Evolutionary conservation across 2,113 vertebrate species (phyloP).

Genomic region (Pomatostomus ruficeps): DNA sequence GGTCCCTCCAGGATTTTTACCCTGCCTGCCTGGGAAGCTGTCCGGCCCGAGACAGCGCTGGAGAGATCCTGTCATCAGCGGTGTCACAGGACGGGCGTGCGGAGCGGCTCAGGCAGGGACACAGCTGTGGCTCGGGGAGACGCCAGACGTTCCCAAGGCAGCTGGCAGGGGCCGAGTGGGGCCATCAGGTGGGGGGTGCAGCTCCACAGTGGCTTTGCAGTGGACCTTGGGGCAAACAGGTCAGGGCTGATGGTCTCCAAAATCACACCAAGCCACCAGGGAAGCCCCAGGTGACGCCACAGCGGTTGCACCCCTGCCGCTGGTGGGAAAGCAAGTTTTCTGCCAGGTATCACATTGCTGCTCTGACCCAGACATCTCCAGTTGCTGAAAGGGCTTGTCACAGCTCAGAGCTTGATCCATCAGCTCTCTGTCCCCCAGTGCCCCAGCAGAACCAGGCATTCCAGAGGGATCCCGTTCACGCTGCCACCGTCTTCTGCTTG

Average conservation of each 20-base stretch:
- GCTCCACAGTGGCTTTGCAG: neutral
- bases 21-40: neutral
- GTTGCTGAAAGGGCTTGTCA: neutral
- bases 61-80: constrained; percentile 17
- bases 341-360: neutral
- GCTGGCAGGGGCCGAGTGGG: neutral
- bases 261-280: neutral
- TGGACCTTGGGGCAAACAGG: neutral
- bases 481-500: neutral
- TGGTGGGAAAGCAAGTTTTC: neutral
- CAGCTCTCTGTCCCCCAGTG: neutral
- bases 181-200: accelerated
- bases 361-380: neutral
- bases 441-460: neutral
- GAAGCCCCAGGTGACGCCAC: neutral
- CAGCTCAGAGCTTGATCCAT: neutral
- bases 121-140: neutral
- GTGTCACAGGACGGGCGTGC: neutral
- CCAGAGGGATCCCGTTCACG: neutral
- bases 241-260: neutral
- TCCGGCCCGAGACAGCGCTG: neutral
- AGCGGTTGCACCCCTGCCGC: neutral
- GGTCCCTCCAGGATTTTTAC: neutral
- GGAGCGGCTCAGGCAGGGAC: accelerated
- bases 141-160: neutral